Evolutionary conservation across 2,797 vertebrate genomes (phyloP), one percentile per base, ranked within the genome.

Genomic region (Pipistrellus pipistrellus): DNA sequence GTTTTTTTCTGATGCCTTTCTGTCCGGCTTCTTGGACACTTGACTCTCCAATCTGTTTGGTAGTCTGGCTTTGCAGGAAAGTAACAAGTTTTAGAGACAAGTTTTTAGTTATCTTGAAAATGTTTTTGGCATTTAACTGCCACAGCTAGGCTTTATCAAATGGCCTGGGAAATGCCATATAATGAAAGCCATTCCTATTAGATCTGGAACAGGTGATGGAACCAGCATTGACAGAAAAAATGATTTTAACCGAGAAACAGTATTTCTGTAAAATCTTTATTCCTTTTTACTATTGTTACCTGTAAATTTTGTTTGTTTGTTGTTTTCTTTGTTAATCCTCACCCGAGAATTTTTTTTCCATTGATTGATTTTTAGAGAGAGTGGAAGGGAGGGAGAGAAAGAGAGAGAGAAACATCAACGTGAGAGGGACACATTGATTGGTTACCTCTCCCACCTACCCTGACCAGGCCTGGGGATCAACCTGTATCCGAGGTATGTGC

Each of bases 281-380:
- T 85, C 48, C 91, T 72, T 17, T 91, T 73, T 23, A 2, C 69
- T 64, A 0, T 4, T 14, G 41, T 98, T 98, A 81, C 97, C n/a
- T 44, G 0, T 1, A 12, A 35, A 25, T 59, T 59, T 57, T 57
- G 44, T 62, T 59, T 59, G 55, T 57, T 62, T 62, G 57, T 62
- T 62, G 27, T 62, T 62, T 62, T 62, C 59, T 62, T 62, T 62
- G 27, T 62, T 30, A 62, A 30, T 62, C 12, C 27, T 30, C 27
- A 30, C 27, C 59, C 1, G 25, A 62, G 59, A 25, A 59, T 59
- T 25, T 59, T 59, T 27, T 59, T 59, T 27, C 57, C 57, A 59
- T 59, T 27, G 57, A 25, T 27, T 59, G 57, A 62, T 30, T 62
- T 62, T 62, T 62, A 62, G 59, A 62, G 57, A 59, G 59, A 62